Evolutionary conservation across 2,888 invertebrate species (phyloP).

Genomic region (Hydroisotoma schaefferi): DNA sequence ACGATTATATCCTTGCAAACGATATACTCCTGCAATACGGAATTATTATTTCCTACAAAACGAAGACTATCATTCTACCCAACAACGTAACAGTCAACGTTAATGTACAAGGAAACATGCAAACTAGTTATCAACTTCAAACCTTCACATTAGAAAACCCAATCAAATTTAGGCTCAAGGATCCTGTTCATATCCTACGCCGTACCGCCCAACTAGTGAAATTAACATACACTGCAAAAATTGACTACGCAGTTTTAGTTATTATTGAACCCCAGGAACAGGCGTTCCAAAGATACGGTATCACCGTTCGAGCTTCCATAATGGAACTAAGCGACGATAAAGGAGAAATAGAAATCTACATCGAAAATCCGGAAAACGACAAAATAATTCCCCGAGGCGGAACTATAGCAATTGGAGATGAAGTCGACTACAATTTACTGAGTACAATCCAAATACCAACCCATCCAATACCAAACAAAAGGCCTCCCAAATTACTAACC

Average conservation of each 20-base stretch:
- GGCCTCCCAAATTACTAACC: not conserved
- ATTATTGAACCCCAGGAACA: not conserved
- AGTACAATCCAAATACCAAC: not conserved
- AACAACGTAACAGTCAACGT: not conserved
- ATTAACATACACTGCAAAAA: not conserved
- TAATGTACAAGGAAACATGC: not conserved
- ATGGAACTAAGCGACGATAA: not conserved
- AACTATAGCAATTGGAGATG: not conserved
- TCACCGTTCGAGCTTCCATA: not conserved
- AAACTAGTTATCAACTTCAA: not conserved
- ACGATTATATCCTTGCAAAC: not conserved
- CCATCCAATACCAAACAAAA: not conserved
- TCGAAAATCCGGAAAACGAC: not conserved
- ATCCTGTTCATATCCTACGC: not conserved
- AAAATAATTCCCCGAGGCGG: not conserved
- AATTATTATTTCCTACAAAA: not conserved
- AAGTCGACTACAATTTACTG: not conserved
- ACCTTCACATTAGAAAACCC: not conserved
- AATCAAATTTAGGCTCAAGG: not conserved
- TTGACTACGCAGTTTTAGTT: not conserved
- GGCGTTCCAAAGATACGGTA: not conserved
- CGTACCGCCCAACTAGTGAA: not conserved
- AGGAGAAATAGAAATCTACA: not conserved
- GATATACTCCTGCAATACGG: not conserved
- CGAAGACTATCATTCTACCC: not conserved